A percentile compares a stretch with the other conserved stretches of the same genome.
Conservation (phyloP, 2,113 vertebrate genomes). For the Talpa occidentalis region DNA sequence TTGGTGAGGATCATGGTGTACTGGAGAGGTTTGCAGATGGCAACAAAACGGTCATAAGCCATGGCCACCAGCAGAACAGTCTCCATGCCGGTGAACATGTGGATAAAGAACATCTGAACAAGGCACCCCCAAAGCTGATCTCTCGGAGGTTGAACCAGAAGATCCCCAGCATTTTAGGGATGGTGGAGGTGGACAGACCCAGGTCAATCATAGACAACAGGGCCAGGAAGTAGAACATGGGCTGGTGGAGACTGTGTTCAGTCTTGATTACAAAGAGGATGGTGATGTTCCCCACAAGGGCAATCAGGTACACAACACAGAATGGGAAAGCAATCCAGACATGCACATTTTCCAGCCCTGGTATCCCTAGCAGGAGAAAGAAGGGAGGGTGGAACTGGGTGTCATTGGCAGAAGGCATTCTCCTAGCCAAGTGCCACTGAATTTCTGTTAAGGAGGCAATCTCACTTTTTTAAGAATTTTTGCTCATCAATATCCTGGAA, state of each 20-base stretch:
- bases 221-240: constrained; percentile 82
- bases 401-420: neutral
- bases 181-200: constrained; percentile 73
- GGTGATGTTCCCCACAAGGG: constrained; percentile 65
- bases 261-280: constrained; percentile 56
- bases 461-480: neutral
- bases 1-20: constrained; percentile 68
- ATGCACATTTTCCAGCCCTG: constrained; percentile 8
- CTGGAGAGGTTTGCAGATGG: constrained; percentile 62
- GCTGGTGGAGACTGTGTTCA: constrained; percentile 62
- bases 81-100: constrained; percentile 82
- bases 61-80: constrained; percentile 81
- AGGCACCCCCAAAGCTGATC: constrained; percentile 77
- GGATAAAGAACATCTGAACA: constrained; percentile 86
- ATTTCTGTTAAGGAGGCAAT: neutral
- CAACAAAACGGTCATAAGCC: constrained; percentile 66
- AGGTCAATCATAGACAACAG: constrained; percentile 82
- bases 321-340: constrained; percentile 56
- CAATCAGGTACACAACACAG: constrained; percentile 54
- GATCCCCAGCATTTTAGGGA: constrained; percentile 81
- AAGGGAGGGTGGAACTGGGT: constrained; percentile 13
- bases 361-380: constrained; percentile 52
- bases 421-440: neutral
- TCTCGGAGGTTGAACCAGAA: constrained; percentile 79
- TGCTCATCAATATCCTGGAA: neutral